Base-by-base conservation (phyloP, 1,140 invertebrate genomes). In the Caerostris extrusa region DNA sequence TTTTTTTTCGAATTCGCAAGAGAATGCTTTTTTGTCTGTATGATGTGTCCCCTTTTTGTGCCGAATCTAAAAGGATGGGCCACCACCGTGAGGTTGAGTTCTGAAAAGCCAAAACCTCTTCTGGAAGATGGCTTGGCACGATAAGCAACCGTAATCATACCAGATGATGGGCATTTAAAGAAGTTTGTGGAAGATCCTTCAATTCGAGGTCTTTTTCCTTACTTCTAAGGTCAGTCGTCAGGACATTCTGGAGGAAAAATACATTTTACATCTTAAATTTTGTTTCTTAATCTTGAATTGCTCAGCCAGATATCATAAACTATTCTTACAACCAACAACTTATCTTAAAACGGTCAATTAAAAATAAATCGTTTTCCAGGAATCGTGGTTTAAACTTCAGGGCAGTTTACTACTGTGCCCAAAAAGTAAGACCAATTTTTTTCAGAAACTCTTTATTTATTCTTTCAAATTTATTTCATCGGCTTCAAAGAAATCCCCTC, bases 131-230 rank as follows among this genome's bases (percentile, higher is more conserved):
- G 3, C 10, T 85, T 5, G 19, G 56, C 8, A 10, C 17, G 82
- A 85, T 85, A 85, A 58, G 82, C n/a, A 10, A 85, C 71, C 19
- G 82, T 85, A 85, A 85, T 85, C 82, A 85, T 17, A 85, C 55
- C n/a, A 19, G 71, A 50, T 81, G 82, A 85, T 85, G 57, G 14
- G 82, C 55, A 58, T 85, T 85, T 85, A 77, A 34, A 8, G 12
- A 7, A 17, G 17, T 64, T 64, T 14, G 17, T 10, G 17, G 61
- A 14, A 14, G 12, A 5, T 64, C 61, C 17, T 64, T 64, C 17
- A 14, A 14, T 3, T 3, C 7, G 61, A 53, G 34, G 71, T 77
- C 17, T 10, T 50, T 53, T 50, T 12, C 50, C 71, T 34, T 34
- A 53, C 34, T 77, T 34, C 71, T 34, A 19, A 50, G 71, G 71